Conservation (phyloP, 2,113 vertebrate genomes). For the Rallus limicola region DNA sequence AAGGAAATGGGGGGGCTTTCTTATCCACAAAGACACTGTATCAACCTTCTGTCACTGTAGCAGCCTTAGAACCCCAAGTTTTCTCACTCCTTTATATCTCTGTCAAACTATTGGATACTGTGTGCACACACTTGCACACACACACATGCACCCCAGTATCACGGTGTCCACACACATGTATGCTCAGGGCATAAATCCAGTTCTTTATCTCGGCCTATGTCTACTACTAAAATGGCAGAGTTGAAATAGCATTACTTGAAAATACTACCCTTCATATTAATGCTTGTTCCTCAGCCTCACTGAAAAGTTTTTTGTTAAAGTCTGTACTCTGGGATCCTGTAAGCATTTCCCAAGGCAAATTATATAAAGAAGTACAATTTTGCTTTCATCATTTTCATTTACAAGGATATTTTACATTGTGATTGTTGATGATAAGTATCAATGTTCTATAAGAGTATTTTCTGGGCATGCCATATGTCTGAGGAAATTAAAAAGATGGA, state of each 20-base stretch:
- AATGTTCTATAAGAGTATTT: background rate
- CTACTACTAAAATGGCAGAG: background rate
- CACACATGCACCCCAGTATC: background rate
- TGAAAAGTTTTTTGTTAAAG: background rate
- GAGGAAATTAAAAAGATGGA: background rate
- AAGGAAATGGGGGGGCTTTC: background rate
- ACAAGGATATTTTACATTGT: background rate
- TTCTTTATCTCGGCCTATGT: background rate
- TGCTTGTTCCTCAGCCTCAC: background rate
- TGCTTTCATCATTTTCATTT: slow-evolving; percentile 9
- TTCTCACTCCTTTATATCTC: background rate
- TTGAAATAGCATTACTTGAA: background rate
- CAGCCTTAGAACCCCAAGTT: background rate
- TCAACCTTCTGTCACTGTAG: background rate
- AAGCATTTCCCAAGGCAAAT: background rate
- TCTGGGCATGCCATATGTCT: background rate
- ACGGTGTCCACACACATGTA: background rate
- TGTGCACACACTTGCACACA: too few species aligned
- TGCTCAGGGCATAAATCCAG: background rate
- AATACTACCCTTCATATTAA: background rate
- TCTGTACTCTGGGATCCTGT: background rate
- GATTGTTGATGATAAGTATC: background rate
- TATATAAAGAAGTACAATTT: background rate
- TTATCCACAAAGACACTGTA: background rate
- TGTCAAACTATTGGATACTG: background rate